A percentile compares a stretch with the other conserved stretches of the same genome.
These are phyloP conservation scores for Thymallus thymallus DNA, from an alignment of 2,113 vertebrate species.

Conservation along the genomic window DNA sequence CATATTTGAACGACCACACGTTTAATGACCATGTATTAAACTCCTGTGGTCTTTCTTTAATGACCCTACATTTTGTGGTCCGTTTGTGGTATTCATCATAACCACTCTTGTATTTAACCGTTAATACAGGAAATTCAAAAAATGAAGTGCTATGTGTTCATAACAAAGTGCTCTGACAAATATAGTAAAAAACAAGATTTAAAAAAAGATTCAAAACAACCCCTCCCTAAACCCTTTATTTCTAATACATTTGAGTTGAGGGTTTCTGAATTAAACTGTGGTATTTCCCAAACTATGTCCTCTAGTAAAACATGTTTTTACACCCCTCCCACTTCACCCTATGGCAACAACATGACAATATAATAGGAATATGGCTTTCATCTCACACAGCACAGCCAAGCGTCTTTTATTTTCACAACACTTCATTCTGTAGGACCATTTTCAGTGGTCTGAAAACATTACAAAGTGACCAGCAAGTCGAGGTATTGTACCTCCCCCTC, in stretches of 20 bases:
- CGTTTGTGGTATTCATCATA: constrained; percentile 26
- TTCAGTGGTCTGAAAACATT: neutral
- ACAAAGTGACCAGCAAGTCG: neutral
- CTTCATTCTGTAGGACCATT: neutral
- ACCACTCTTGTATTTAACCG: constrained; percentile 20
- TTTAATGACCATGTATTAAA: constrained; percentile 41
- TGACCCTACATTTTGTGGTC: constrained; percentile 37
- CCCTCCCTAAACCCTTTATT: neutral
- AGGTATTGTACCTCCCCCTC: neutral
- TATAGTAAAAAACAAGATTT: too few species aligned
- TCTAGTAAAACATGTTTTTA: neutral
- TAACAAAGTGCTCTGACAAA: constrained; percentile 65
- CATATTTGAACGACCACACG: too few species aligned
- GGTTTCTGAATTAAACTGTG: neutral
- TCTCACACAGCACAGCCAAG: constrained; percentile 58
- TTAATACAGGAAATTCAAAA: constrained; percentile 27
- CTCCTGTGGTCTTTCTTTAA: constrained; percentile 50
- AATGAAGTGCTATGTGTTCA: constrained; percentile 69
- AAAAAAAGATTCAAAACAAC: neutral
- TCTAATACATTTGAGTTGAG: neutral
- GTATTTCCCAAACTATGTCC: neutral
- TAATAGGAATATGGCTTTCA: constrained; percentile 69
- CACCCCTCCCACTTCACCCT: neutral
- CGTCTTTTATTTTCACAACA: constrained; percentile 33
- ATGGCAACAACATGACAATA: constrained; percentile 26